A percentile compares a stretch with the other conserved stretches of the same genome.
phyloP scores from a whole-genome alignment of 1,140 invertebrate genomes.

The Leguminivora glycinivorella region DNA sequence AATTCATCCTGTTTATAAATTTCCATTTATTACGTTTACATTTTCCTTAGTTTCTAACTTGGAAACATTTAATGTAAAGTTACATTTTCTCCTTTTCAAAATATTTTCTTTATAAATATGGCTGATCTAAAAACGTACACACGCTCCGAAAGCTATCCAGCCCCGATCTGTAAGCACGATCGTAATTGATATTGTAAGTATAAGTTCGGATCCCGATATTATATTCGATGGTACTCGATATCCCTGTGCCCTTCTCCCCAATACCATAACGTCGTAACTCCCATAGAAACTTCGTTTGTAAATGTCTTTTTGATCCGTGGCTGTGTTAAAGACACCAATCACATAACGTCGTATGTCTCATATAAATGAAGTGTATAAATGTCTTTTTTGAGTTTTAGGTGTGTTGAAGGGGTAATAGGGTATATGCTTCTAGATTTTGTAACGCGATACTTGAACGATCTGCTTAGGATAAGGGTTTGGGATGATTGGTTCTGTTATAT shows the following conservation, averaged over 20 bases:
- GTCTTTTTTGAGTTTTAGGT: neutral
- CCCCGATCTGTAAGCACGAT: neutral
- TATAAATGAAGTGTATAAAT: neutral
- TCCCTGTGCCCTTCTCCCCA: no score
- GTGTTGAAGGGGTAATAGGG: constrained; percentile 15
- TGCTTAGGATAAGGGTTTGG: neutral
- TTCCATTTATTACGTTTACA: no score
- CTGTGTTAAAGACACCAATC: neutral
- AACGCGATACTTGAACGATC: constrained; percentile 4
- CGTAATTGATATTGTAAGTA: constrained; percentile 9
- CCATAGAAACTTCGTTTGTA: neutral
- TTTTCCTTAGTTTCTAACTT: no score
- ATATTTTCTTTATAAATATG: no score
- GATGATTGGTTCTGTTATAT: neutral
- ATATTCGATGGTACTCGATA: constrained; percentile 6
- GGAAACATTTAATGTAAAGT: no score
- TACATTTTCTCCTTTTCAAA: neutral
- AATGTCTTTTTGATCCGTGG: neutral
- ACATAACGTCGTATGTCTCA: neutral
- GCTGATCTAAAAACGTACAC: neutral
- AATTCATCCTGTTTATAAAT: no score
- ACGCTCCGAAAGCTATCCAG: neutral
- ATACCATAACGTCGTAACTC: neutral
- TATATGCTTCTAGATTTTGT: constrained; percentile 20
- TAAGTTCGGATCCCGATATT: constrained; percentile 9